phyloP scores from a whole-genome alignment of 2,888 invertebrate genomes.

The Eupithecia subumbrata region DNA sequence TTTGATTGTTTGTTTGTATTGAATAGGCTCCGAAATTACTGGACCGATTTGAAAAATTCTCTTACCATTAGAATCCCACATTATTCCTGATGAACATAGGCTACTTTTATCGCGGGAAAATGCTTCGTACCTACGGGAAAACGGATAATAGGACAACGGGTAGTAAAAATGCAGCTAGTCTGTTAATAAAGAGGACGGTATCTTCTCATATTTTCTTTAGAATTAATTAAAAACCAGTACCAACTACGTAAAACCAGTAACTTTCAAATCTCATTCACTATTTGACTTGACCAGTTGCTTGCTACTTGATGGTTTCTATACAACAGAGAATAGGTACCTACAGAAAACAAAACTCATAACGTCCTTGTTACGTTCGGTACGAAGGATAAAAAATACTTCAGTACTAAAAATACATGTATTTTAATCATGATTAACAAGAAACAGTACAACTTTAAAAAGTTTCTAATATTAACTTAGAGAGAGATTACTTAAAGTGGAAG shows the following conservation, averaged over 20 bases:
- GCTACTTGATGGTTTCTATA: background rate
- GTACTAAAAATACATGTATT: slow-evolving; percentile 9
- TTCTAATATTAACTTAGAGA: slow-evolving; percentile 18
- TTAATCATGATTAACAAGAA: slow-evolving; percentile 2
- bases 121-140: too few species aligned
- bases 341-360: background rate
- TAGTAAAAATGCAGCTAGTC: too few species aligned
- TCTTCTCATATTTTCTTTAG: background rate
- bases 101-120: too few species aligned
- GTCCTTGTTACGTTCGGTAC: background rate
- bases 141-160: too few species aligned
- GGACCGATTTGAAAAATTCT: too few species aligned
- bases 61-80: too few species aligned
- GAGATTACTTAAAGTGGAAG: slow-evolving; percentile 29
- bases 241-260: too few species aligned
- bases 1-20: too few species aligned
- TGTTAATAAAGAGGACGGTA: too few species aligned
- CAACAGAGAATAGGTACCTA: background rate
- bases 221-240: too few species aligned
- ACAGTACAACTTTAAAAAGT: slow-evolving; percentile 5
- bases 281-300: background rate
- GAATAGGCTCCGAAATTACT: too few species aligned
- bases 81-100: too few species aligned
- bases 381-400: background rate
- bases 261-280: background rate